These are phyloP conservation scores for Iselma pallidipennis DNA, from an alignment of 2,888 invertebrate genomes.

Conservation along the genomic window DNA sequence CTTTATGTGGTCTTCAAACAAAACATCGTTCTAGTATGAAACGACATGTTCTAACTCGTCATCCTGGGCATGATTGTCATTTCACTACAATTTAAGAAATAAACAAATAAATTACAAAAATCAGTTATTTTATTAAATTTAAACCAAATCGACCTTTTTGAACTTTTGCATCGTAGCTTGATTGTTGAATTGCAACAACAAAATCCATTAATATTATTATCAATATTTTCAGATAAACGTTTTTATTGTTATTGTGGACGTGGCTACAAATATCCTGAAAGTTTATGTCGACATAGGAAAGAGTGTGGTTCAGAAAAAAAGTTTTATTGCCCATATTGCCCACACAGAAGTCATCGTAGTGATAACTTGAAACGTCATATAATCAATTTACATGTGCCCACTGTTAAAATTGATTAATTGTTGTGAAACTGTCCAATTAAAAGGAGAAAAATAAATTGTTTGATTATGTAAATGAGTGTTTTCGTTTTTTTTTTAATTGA, in stretches of 20 bases:
- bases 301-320: slow-evolving; percentile 39
- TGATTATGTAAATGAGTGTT: no score
- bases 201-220: neutral
- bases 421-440: neutral
- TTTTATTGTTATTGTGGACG: slow-evolving; percentile 34
- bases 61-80: slow-evolving; percentile 19
- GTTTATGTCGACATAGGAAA: slow-evolving; percentile 35
- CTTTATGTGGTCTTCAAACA: slow-evolving; percentile 26
- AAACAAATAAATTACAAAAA: slow-evolving; percentile 2
- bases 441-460: neutral
- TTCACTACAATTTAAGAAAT: slow-evolving; percentile 15
- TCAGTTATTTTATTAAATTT: no score
- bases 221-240: slow-evolving; percentile 5
- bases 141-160: neutral
- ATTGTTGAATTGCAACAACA: neutral
- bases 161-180: neutral
- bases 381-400: slow-evolving; percentile 8
- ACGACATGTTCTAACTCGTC: slow-evolving; percentile 20
- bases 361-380: slow-evolving; percentile 22
- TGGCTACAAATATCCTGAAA: slow-evolving; percentile 39
- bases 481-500: no score
- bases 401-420: neutral
- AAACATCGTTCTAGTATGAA: slow-evolving; percentile 31
- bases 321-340: slow-evolving; percentile 31
- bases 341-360: slow-evolving; percentile 25